Evolutionary conservation across 2,797 vertebrate genomes (phyloP).

Genomic region (Petrocephalus sullivani): DNA sequence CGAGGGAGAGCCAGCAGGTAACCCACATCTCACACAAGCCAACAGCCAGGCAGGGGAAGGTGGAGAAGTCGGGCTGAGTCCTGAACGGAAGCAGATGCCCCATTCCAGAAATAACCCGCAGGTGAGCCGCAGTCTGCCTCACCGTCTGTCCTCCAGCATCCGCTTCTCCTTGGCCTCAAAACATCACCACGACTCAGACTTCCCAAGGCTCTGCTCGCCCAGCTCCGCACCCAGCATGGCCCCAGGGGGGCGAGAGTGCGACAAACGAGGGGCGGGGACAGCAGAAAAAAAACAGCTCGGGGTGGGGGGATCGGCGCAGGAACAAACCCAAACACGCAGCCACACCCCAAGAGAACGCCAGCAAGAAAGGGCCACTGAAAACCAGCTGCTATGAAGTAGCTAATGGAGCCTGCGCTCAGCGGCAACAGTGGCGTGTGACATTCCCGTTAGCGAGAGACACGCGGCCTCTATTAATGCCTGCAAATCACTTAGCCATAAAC

Average conservation of each 20-base stretch:
- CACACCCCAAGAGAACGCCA: not conserved
- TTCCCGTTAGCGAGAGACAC: not conserved
- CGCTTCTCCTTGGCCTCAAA: slow-evolving; percentile 39
- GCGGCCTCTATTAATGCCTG: not conserved
- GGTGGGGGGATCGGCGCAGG: not conserved
- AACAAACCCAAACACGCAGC: not conserved
- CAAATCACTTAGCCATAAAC: not conserved
- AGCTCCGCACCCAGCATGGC: not conserved
- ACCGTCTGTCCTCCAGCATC: slow-evolving; percentile 17
- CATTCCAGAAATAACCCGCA: not conserved
- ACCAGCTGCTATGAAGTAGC: too few species aligned
- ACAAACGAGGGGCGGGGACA: not conserved
- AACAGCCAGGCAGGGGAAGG: not conserved
- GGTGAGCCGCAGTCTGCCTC: slow-evolving; percentile 28
- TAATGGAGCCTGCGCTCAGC: not conserved
- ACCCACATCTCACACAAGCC: not conserved
- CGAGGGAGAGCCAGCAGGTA: not conserved
- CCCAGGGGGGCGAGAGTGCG: not conserved
- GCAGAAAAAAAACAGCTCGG: not conserved
- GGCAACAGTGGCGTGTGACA: not conserved
- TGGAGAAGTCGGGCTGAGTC: not conserved
- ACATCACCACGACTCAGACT: slow-evolving; percentile 15
- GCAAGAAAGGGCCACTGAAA: not conserved
- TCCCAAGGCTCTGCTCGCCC: not conserved
- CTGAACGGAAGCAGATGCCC: not conserved